Evolutionary conservation across 2,888 invertebrate genomes (phyloP).

Genomic region (Rutpela maculata): DNA sequence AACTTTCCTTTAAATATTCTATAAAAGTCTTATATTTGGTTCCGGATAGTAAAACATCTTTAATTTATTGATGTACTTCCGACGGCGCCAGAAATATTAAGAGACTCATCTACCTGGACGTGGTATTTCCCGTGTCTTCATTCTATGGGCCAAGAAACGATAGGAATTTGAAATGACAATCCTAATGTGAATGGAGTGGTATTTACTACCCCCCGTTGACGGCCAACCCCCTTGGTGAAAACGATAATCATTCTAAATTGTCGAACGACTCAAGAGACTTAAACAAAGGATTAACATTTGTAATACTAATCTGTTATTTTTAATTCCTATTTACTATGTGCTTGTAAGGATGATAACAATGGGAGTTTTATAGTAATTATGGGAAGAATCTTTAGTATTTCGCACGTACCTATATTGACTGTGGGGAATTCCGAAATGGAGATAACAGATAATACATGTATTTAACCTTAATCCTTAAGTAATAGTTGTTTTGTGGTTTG

Average conservation of each 20-base stretch:
- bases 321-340: not conserved
- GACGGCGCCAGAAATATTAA: slow-evolving; percentile 58
- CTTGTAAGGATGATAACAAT: slow-evolving; percentile 10
- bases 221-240: slow-evolving; percentile 32
- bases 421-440: slow-evolving; percentile 1
- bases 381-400: not conserved
- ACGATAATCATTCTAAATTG: slow-evolving; percentile 21
- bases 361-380: not conserved
- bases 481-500: too few species aligned
- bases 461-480: too few species aligned
- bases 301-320: slow-evolving; percentile 33
- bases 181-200: slow-evolving; percentile 34
- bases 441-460: not conserved
- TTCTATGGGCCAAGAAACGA: slow-evolving; percentile 29
- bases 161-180: slow-evolving; percentile 41
- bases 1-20: slow-evolving; percentile 44
- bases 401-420: not conserved
- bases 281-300: slow-evolving; percentile 34
- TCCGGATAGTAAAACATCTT: slow-evolving; percentile 59
- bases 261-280: not conserved
- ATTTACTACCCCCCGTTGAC: slow-evolving; percentile 29
- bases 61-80: slow-evolving; percentile 60
- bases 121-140: slow-evolving; percentile 39
- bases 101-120: slow-evolving; percentile 42
- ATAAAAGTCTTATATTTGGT: slow-evolving; percentile 55